These are phyloP conservation scores for Cephus sareptanus DNA, from an alignment of 2,888 invertebrate species.

Conservation along the genomic window DNA sequence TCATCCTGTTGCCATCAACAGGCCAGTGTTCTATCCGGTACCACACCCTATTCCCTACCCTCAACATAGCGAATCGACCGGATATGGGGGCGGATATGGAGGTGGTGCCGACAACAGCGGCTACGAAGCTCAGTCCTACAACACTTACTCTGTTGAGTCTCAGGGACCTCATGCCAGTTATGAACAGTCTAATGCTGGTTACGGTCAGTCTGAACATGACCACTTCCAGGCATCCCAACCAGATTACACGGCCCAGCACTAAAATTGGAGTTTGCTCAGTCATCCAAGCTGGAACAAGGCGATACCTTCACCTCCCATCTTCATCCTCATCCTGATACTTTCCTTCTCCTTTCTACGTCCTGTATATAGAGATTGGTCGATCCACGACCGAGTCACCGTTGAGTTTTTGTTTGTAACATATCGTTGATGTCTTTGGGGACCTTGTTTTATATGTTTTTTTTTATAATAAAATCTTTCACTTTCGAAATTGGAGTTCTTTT, in stretches of 20 bases:
- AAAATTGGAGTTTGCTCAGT: background rate
- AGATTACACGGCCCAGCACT: conserved; percentile 38
- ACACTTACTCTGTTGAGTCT: conserved; percentile 20
- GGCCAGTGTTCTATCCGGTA: conserved; percentile 54
- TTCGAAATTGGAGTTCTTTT: background rate
- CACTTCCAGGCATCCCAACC: conserved; percentile 44
- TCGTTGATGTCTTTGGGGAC: conserved; percentile 1
- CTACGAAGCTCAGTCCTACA: conserved; percentile 21
- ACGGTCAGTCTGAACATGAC: conserved; percentile 1
- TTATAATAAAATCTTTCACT: conserved; percentile 14
- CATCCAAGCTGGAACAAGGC: background rate
- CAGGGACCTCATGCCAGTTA: conserved; percentile 11
- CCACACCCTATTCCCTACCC: conserved; percentile 29
- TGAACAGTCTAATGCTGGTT: conserved; percentile 19
- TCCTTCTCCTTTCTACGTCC: background rate
- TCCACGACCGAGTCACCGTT: conserved; percentile 18
- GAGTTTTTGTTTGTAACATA: conserved; percentile 19
- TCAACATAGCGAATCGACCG: conserved; percentile 16
- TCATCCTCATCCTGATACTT: background rate
- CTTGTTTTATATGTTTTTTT: conserved; percentile 16
- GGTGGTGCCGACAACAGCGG: conserved; percentile 21
- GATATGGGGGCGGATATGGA: conserved; percentile 20
- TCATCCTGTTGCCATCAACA: conserved; percentile 48
- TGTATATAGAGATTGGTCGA: background rate
- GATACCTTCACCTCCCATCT: background rate